phyloP scores from a whole-genome alignment of 1,140 invertebrate species.

The Bradysia coprophila region DNA sequence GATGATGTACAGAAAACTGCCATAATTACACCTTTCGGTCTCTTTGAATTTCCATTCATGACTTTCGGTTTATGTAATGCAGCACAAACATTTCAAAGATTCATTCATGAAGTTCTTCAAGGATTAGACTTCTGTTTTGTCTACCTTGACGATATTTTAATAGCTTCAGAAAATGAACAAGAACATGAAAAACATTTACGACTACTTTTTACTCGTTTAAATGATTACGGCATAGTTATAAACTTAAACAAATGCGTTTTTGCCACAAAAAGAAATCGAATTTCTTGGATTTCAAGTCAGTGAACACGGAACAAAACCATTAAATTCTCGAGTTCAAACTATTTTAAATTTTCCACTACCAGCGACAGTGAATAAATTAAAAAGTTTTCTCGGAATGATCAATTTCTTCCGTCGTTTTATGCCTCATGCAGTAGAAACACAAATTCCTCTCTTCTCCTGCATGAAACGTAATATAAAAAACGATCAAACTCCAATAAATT shows the following conservation, averaged over 20 bases:
- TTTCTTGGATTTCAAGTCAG: too few relatives aligned
- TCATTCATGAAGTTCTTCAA: slow-evolving; percentile 24
- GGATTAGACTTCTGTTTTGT: slow-evolving; percentile 17
- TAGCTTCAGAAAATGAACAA: slow-evolving; percentile 13
- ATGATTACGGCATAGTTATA: too few relatives aligned
- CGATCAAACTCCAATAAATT: slow-evolving; percentile 8
- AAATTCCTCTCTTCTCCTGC: slow-evolving; percentile 4
- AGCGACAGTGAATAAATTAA: background rate
- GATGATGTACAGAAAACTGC: slow-evolving; percentile 21
- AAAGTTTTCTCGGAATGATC: background rate
- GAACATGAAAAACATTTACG: too few relatives aligned
- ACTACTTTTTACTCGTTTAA: too few relatives aligned
- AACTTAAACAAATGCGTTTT: too few relatives aligned
- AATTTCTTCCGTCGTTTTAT: background rate
- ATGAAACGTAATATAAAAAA: slow-evolving; percentile 4
- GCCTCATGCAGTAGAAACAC: background rate
- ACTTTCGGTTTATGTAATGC: slow-evolving; percentile 27
- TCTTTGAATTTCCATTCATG: slow-evolving; percentile 21
- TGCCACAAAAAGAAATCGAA: too few relatives aligned
- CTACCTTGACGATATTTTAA: slow-evolving; percentile 32
- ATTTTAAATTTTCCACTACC: background rate
- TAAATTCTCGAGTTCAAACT: background rate
- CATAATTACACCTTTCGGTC: slow-evolving; percentile 19
- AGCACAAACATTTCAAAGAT: slow-evolving; percentile 28
- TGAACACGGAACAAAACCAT: too few relatives aligned